phyloP scores from a whole-genome alignment of 2,113 vertebrate species.

The Mormoops blainvillei region DNA sequence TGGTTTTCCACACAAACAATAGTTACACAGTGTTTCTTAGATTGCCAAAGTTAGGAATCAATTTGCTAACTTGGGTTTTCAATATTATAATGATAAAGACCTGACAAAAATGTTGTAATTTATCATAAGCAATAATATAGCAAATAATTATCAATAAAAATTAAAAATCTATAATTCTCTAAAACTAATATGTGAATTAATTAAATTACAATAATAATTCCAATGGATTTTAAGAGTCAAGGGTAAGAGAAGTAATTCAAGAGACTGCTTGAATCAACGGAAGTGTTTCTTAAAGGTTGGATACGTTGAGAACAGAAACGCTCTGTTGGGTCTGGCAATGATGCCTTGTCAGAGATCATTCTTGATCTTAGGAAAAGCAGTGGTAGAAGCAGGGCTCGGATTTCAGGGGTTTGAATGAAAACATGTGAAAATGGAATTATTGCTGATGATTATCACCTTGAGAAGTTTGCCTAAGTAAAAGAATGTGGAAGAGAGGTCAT shows the following conservation, averaged over 20 bases:
- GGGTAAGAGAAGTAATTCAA: background rate
- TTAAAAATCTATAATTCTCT: background rate
- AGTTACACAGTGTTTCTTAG: background rate
- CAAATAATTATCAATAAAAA: background rate
- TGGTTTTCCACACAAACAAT: background rate
- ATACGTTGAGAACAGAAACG: background rate
- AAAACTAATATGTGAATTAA: background rate
- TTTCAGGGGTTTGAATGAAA: background rate
- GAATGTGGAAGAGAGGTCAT: background rate
- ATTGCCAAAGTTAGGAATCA: background rate
- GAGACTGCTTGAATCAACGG: background rate
- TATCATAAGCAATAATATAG: background rate
- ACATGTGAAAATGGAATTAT: background rate
- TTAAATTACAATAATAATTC: background rate
- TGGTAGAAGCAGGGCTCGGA: background rate
- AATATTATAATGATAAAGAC: background rate
- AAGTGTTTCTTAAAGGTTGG: background rate
- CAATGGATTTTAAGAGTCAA: background rate
- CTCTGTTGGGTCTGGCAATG: background rate
- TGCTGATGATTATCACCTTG: background rate
- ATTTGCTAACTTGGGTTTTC: background rate
- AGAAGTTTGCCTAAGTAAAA: background rate
- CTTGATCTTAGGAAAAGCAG: background rate
- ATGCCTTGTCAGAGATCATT: background rate
- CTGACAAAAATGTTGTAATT: background rate